Base-by-base conservation (phyloP, 2,888 invertebrate genomes). In the Bedellia somnulentella region DNA sequence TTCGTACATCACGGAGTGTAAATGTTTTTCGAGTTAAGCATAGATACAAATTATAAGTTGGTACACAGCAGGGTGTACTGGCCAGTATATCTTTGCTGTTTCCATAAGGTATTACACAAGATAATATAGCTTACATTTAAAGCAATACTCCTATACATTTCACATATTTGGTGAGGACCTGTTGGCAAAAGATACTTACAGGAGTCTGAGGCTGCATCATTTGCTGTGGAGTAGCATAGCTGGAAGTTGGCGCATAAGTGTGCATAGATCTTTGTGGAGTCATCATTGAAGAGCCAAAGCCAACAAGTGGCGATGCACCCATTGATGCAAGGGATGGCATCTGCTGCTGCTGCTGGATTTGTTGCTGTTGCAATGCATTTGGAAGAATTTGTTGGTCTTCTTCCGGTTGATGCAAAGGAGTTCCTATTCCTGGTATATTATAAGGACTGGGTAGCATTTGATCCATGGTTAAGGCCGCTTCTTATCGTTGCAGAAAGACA, bases 131-230 rank as follows among this genome's bases (percentile, higher is more conserved):
- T n/a, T n/a, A n/a, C n/a, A n/a, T n/a, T n/a, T n/a, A n/a, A n/a
- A n/a, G n/a, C n/a, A n/a, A n/a, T n/a, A n/a, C n/a, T n/a, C n/a
- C n/a, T n/a, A n/a, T n/a, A n/a, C n/a, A n/a, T n/a, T n/a, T n/a
- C n/a, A n/a, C n/a, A n/a, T n/a, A n/a, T n/a, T n/a, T n/a, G n/a
- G n/a, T n/a, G n/a, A n/a, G n/a, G n/a, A n/a, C n/a, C n/a, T n/a
- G n/a, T n/a, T n/a, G n/a, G n/a, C n/a, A n/a, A n/a, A n/a, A n/a
- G n/a, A 18, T 18, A 18, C 18, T 18, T 79, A 90, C 90, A 38
- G 93, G 93, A 33, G 93, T 93, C 60, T 92, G 91, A 1, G 92
- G 89, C 59, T 91, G 91, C 87, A 92, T 88, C 62, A 92, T 80
- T 47, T 86, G 88, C 47, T 90, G 89, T 2, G 91, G 90, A 1